phyloP scores from a whole-genome alignment of 2,113 vertebrate genomes.

The Promerops cafer region DNA sequence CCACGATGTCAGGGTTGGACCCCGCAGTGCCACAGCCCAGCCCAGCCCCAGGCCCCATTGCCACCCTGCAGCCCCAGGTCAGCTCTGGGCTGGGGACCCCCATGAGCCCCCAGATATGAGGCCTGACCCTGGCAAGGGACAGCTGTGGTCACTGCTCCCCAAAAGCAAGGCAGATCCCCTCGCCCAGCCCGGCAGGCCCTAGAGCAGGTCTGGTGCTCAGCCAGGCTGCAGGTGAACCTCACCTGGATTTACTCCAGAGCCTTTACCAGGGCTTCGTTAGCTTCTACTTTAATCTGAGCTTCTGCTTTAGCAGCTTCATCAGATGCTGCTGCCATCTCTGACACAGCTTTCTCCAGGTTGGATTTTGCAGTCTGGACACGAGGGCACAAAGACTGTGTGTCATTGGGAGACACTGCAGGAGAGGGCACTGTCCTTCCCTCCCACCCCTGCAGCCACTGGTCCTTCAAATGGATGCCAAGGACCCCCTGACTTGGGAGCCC shows the following conservation, averaged over 20 bases:
- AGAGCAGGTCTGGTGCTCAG: background rate
- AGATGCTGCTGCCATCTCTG: constrained; percentile 65
- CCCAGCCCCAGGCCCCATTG: background rate
- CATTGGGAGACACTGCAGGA: accelerated
- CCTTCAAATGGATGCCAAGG: background rate
- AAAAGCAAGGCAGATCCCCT: background rate
- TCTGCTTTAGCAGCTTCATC: constrained; percentile 84
- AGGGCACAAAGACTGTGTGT: background rate
- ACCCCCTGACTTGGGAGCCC: background rate
- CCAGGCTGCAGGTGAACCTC: background rate
- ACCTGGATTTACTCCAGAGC: constrained; percentile 83
- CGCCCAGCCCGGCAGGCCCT: background rate
- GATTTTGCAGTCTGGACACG: constrained; percentile 79
- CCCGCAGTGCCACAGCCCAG: background rate
- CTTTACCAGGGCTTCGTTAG: constrained; percentile 91
- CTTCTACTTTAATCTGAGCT: constrained; percentile 88
- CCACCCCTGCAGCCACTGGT: background rate
- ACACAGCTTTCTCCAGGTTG: constrained; percentile 89
- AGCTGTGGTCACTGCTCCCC: background rate
- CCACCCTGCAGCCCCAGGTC: background rate
- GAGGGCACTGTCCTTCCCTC: background rate
- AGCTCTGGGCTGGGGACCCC: background rate
- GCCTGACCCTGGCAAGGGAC: background rate
- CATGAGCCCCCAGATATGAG: background rate
- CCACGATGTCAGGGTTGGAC: background rate